These are phyloP conservation scores for Zelostemma sp. DNA, from an alignment of 1,140 invertebrate species.

Conservation along the genomic window DNA sequence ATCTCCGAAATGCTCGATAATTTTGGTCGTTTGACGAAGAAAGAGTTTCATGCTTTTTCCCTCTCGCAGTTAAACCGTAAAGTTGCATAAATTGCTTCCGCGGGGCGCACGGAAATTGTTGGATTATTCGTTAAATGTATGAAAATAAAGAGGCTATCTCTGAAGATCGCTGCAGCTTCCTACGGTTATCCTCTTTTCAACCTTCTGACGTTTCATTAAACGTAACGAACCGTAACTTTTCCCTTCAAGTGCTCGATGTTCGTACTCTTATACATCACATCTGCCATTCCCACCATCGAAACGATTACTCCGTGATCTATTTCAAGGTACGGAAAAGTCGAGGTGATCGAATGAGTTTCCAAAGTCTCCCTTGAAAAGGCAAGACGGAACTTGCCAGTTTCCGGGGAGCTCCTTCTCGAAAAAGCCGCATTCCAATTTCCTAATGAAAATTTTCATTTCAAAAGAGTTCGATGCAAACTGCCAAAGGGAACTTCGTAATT, in stretches of 20 bases:
- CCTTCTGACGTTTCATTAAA: constrained; percentile 47
- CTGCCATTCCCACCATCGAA: constrained; percentile 29
- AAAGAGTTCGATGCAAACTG: not conserved
- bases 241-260: constrained; percentile 31
- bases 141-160: constrained; percentile 46
- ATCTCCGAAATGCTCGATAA: not conserved
- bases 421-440: not conserved
- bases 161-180: constrained; percentile 26
- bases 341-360: constrained; percentile 28
- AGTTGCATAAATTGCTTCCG: constrained; percentile 16
- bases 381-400: not conserved
- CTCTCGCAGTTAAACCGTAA: not conserved
- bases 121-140: constrained; percentile 41
- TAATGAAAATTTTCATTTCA: not conserved
- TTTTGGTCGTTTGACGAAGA: not conserved
- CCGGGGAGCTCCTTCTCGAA: not conserved
- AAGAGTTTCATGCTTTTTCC: not conserved
- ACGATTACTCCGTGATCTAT: constrained; percentile 19
- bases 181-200: constrained; percentile 33
- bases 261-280: constrained; percentile 28
- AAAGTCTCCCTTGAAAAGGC: constrained; percentile 13
- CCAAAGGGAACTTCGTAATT: not conserved
- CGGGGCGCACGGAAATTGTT: constrained; percentile 23
- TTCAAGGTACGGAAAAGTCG: constrained; percentile 21
- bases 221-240: constrained; percentile 46